Evolutionary conservation across 2,113 vertebrate genomes (phyloP), one percentile per base, ranked within the genome.

Genomic region (Chauna torquata): DNA sequence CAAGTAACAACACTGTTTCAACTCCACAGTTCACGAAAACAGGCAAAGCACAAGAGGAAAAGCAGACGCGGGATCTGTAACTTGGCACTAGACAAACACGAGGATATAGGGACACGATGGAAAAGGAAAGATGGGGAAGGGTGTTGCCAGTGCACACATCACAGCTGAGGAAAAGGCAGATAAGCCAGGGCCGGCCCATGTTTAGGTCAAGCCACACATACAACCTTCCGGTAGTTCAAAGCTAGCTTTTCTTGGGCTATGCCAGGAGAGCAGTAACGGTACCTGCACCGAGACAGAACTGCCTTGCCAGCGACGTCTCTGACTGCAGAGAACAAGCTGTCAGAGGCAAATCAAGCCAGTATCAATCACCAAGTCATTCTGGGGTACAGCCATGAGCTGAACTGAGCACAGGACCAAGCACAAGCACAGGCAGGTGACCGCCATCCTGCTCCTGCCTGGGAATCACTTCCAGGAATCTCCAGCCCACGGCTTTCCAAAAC

Each of bases 231-330:
- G 38, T 6, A 50, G 30, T 13, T 69, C 42, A 38, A 74, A 70
- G 25, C 34, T 44, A 0, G 2, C 36, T 88, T 42, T 82, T 66
- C 38, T 27, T 18, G 24, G 45, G 52, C 24, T 36, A 36, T 1
- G 0, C 32, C 24, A 36, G 7, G 5, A 59, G 32, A 72, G 59
- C 0, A 0, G 13, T 65, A 83, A 52, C 65, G 59, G 44, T n/a
- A 65, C 24, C 13, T 1, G 0, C 20, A 38, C 2, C 0, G 1
- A 40, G 16, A 47, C 38, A 62, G 32, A 64, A 38, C n/a, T 11
- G 55, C 18, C 18, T 10, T 8, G 4, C 23, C 72, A 77, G 38
- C 23, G n/a, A 64, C 44, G 45, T 12, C 32, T 74, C 68, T 15
- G 8, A 47, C 50, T 54, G 44, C 16, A 66, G 16, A 54, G 10